These are phyloP conservation scores for Olivierus martensii DNA, from an alignment of 1,140 invertebrate species.

Conservation along the genomic window DNA sequence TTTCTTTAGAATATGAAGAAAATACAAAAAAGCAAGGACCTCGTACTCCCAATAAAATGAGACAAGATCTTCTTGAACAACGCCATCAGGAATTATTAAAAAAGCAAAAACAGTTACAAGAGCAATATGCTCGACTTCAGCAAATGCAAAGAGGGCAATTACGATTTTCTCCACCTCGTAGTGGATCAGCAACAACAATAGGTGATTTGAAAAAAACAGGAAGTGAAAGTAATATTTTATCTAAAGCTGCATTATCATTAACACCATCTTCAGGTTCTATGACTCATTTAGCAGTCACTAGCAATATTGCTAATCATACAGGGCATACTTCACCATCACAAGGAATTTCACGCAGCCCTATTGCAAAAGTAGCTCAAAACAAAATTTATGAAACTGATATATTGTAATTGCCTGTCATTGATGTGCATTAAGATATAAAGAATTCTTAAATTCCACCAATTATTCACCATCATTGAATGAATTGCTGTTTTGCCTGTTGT, in stretches of 20 bases:
- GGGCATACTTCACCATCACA: neutral
- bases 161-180: constrained; percentile 40
- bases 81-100: constrained; percentile 69
- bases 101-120: constrained; percentile 71
- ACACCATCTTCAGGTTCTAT: constrained; percentile 46
- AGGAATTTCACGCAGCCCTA: neutral
- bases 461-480: too few species aligned
- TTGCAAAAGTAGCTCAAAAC: neutral
- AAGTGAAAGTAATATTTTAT: constrained; percentile 70
- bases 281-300: constrained; percentile 39
- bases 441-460: too few species aligned
- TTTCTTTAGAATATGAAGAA: too few species aligned
- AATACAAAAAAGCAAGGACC: neutral
- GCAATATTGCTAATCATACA: neutral
- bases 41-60: constrained; percentile 22
- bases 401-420: too few species aligned
- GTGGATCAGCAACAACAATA: constrained; percentile 32
- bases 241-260: constrained; percentile 48
- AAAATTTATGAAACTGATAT: too few species aligned
- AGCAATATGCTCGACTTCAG: constrained; percentile 72
- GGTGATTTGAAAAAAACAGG: constrained; percentile 61
- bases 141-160: constrained; percentile 62
- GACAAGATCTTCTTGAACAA: constrained; percentile 63
- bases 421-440: too few species aligned
- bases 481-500: too few species aligned